Evolutionary conservation across 1,140 invertebrate species (phyloP).

Genomic region (Camponotus floridanus): DNA sequence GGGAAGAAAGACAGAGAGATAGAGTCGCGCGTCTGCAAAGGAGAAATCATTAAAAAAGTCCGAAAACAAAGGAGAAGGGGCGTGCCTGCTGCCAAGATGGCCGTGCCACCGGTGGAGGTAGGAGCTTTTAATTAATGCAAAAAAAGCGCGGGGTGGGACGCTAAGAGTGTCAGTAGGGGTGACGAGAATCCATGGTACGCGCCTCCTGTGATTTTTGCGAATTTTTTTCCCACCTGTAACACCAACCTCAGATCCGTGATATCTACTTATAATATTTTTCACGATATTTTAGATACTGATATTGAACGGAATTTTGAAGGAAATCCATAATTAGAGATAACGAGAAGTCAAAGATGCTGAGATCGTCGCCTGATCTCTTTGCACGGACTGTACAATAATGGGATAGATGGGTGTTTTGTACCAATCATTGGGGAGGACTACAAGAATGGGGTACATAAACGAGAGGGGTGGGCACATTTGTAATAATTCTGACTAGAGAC

Average conservation of each 20-base stretch:
- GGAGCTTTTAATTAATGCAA: slow-evolving; percentile 85
- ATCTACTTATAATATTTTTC: not conserved
- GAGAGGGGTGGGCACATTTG: slow-evolving; percentile 73
- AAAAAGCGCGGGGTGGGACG: slow-evolving; percentile 72
- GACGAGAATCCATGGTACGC: slow-evolving; percentile 47
- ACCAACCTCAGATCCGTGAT: not conserved
- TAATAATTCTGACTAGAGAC: slow-evolving; percentile 77
- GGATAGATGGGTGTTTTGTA: slow-evolving; percentile 79
- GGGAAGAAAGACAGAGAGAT: slow-evolving; percentile 50
- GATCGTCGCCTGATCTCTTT: slow-evolving; percentile 55
- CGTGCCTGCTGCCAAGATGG: slow-evolving; percentile 85
- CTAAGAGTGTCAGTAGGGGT: slow-evolving; percentile 45
- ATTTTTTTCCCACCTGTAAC: not conserved
- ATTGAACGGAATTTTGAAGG: slow-evolving; percentile 35
- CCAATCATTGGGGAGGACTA: slow-evolving; percentile 73
- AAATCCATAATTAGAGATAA: slow-evolving; percentile 48
- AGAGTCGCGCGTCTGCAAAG: slow-evolving; percentile 72
- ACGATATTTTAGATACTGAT: not conserved
- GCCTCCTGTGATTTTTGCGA: slow-evolving; percentile 53
- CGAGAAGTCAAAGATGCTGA: slow-evolving; percentile 6
- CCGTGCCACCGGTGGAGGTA: slow-evolving; percentile 81
- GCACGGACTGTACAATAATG: slow-evolving; percentile 76
- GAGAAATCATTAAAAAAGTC: slow-evolving; percentile 84
- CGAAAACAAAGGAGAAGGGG: slow-evolving; percentile 84
- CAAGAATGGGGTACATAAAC: slow-evolving; percentile 74